phyloP scores from a whole-genome alignment of 2,797 vertebrate species.

The Acanthiza pusilla region DNA sequence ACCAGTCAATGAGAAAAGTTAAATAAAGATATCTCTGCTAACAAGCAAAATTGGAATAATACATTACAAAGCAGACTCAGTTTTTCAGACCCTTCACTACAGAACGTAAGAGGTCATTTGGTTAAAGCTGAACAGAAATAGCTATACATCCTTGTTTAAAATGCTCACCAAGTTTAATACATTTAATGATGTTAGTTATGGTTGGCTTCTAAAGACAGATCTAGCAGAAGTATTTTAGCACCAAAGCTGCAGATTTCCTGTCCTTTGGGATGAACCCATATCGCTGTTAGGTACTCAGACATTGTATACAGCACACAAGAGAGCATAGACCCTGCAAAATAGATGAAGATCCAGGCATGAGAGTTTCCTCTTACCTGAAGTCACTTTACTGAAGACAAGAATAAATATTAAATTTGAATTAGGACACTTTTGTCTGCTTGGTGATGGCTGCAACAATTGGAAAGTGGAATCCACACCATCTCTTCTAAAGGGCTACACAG shows the following conservation, averaged over 20 bases:
- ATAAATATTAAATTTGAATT: neutral
- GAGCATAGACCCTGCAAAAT: neutral
- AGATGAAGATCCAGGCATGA: neutral
- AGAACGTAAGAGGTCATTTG: neutral
- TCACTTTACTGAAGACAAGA: neutral
- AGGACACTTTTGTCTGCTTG: neutral
- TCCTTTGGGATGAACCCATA: neutral
- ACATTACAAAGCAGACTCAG: neutral
- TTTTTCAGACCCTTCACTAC: neutral
- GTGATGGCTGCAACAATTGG: neutral
- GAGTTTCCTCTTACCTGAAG: neutral
- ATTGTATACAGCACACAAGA: neutral
- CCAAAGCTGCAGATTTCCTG: neutral
- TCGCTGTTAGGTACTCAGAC: neutral
- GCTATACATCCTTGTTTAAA: neutral
- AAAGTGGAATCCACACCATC: neutral
- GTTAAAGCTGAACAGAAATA: neutral
- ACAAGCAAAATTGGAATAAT: constrained; percentile 32
- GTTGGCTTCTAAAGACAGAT: neutral
- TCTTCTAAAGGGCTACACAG: neutral
- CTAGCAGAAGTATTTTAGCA: neutral
- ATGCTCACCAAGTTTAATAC: neutral
- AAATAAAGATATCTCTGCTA: constrained; percentile 31
- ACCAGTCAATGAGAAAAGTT: constrained; percentile 22
- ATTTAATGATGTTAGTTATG: neutral